A percentile compares a stretch with the other conserved stretches of the same genome.
Conservation (phyloP, 1,140 invertebrate species). For the Phortica variegata region DNA sequence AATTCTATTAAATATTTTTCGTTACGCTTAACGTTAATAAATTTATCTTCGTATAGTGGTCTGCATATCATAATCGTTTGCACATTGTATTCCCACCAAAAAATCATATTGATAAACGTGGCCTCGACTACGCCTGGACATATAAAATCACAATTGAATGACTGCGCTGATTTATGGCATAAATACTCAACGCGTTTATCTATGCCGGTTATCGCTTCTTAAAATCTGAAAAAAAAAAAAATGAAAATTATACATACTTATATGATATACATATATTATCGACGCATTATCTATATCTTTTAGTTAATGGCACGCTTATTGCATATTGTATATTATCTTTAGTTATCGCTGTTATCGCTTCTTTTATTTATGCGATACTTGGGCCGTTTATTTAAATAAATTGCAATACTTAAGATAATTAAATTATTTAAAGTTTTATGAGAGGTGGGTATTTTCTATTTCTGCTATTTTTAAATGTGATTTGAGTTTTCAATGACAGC, state of each 20-base stretch:
- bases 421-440: no score
- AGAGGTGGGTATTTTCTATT: no score
- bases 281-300: no score
- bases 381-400: no score
- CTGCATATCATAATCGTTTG: constrained; percentile 20
- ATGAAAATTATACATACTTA: neutral
- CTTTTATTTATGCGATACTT: no score
- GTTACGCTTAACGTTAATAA: neutral
- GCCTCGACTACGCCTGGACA: constrained; percentile 44
- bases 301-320: no score
- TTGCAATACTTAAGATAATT: no score
- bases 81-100: constrained; percentile 45
- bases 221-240: neutral
- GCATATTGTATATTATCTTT: no score
- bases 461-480: no score
- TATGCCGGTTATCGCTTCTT: neutral
- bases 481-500: no score
- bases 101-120: constrained; percentile 41
- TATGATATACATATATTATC: no score
- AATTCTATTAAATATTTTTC: neutral
- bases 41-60: constrained; percentile 29
- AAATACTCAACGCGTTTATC: neutral
- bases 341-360: no score
- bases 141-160: constrained; percentile 43
- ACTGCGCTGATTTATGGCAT: neutral